Evolutionary conservation across 1,140 invertebrate genomes (phyloP).

Genomic region (Heterodera carotae): DNA sequence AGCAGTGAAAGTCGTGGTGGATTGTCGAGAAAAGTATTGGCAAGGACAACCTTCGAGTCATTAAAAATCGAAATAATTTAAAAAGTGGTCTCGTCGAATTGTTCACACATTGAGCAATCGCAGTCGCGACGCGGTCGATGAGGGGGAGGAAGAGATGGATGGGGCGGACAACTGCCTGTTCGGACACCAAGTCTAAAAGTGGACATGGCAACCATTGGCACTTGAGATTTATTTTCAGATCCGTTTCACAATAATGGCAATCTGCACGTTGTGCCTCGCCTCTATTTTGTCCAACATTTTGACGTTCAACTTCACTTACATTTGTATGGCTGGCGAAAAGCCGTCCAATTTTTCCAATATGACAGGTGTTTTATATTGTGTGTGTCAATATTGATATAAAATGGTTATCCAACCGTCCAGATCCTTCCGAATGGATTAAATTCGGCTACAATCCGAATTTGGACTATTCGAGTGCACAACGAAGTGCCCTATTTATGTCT

Average conservation of each 20-base stretch:
- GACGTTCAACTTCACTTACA: conserved; percentile 65
- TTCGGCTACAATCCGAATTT: conserved; percentile 49
- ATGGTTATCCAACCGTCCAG: background rate
- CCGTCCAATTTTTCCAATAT: conserved; percentile 48
- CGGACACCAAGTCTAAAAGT: conserved; percentile 35
- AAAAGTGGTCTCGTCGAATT: conserved; percentile 24
- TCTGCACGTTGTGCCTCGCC: conserved; percentile 62
- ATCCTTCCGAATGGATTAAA: background rate
- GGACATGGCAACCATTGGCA: background rate
- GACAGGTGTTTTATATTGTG: conserved; percentile 26
- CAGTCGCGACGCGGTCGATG: conserved; percentile 22
- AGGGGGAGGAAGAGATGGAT: conserved; percentile 41
- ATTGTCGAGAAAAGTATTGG: background rate
- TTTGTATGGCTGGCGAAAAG: conserved; percentile 61
- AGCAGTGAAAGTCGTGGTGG: conserved; percentile 6
- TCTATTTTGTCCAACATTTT: conserved; percentile 62
- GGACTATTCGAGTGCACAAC: conserved; percentile 54
- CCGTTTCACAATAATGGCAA: conserved; percentile 60
- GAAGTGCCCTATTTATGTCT: conserved; percentile 59
- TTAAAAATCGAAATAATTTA: background rate
- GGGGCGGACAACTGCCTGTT: conserved; percentile 48
- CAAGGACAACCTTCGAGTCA: background rate
- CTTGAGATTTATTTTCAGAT: conserved; percentile 38
- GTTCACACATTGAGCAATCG: conserved; percentile 25
- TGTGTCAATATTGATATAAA: background rate